Evolutionary conservation across 2,888 invertebrate genomes (phyloP).

Genomic region (Leucozona laternaria): DNA sequence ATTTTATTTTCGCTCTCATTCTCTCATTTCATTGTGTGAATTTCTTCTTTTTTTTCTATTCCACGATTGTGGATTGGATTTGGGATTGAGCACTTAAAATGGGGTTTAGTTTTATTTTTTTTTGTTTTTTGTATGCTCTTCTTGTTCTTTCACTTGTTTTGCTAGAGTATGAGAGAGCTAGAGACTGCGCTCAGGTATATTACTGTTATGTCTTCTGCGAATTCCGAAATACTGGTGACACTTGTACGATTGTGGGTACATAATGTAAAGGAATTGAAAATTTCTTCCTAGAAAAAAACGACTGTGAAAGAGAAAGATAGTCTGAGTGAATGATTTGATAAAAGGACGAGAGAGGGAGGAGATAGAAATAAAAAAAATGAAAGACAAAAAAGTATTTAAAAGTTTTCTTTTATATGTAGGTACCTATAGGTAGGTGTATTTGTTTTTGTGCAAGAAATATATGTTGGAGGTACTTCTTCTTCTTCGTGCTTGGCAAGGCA

Average conservation of each 20-base stretch:
- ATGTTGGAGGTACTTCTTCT: neutral
- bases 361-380: constrained; percentile 54
- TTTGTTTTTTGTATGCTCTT: neutral
- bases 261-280: constrained; percentile 73
- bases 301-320: constrained; percentile 57
- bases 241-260: constrained; percentile 74
- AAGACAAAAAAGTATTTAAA: constrained; percentile 67
- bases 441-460: constrained; percentile 17
- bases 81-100: constrained; percentile 70
- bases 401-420: constrained; percentile 27
- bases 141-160: constrained; percentile 16
- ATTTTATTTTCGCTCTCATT: constrained; percentile 76
- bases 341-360: constrained; percentile 19
- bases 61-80: constrained; percentile 71
- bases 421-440: neutral
- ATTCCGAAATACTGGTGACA: constrained; percentile 72
- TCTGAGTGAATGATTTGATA: constrained; percentile 1
- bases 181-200: constrained; percentile 73
- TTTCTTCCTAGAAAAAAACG: constrained; percentile 20
- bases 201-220: constrained; percentile 71
- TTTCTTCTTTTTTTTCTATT: constrained; percentile 45
- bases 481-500: neutral
- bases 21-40: constrained; percentile 72
- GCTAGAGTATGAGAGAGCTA: constrained; percentile 63
- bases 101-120: constrained; percentile 41